Percentiles rank a stretch among this genome's conserved stretches.
Evolutionary conservation across 1,140 invertebrate genomes (phyloP).

Genomic region (Conus betulinus): DNA sequence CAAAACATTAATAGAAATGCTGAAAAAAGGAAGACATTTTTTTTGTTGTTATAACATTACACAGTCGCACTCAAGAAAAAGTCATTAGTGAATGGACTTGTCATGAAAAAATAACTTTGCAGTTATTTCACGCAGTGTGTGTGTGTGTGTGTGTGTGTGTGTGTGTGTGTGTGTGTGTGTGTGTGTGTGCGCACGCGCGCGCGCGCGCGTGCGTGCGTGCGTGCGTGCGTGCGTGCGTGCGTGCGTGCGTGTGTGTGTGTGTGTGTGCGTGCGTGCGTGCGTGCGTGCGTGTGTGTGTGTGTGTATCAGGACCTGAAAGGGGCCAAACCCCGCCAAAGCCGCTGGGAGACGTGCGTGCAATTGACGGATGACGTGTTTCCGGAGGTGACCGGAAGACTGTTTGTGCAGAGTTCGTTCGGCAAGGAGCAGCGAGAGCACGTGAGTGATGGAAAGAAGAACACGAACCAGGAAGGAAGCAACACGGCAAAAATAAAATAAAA

Average conservation of each 20-base stretch:
- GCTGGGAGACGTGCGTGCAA: slow-evolving; percentile 88
- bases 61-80: no score
- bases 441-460: slow-evolving; percentile 76
- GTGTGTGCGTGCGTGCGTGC: not conserved
- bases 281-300: not conserved
- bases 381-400: slow-evolving; percentile 89
- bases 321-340: slow-evolving; percentile 31
- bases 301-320: slow-evolving; percentile 34
- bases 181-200: not conserved
- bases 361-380: slow-evolving; percentile 88
- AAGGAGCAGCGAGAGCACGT: slow-evolving; percentile 85
- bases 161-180: not conserved
- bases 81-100: no score
- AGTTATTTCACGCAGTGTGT: no score
- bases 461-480: slow-evolving; percentile 77
- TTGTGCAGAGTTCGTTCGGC: slow-evolving; percentile 89
- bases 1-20: no score
- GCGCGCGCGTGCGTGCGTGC: not conserved
- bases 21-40: no score
- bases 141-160: not conserved
- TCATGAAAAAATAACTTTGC: no score
- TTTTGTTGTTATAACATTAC: no score
- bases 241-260: not conserved
- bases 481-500: not conserved
- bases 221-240: not conserved